phyloP scores from a whole-genome alignment of 2,797 vertebrate species.

The Pipistrellus kuhlii region DNA sequence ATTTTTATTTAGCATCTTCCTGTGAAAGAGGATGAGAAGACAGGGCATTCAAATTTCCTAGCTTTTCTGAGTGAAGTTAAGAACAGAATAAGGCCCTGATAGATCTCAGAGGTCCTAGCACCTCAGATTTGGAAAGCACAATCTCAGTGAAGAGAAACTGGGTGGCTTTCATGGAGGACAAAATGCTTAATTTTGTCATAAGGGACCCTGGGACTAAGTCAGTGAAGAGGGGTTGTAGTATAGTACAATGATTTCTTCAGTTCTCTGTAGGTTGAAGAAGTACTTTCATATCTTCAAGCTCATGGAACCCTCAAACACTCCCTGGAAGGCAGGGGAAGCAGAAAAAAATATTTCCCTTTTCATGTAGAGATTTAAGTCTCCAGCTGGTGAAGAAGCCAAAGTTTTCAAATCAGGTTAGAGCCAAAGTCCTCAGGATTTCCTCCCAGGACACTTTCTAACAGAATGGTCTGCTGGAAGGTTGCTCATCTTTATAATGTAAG shows the following conservation, averaged over 20 bases:
- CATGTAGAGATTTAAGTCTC: neutral
- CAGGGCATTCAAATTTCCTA: conserved; percentile 61
- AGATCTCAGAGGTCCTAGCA: conserved; percentile 36
- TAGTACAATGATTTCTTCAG: neutral
- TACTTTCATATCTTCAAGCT: neutral
- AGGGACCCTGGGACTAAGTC: neutral
- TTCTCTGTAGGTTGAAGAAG: neutral
- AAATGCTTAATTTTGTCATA: neutral
- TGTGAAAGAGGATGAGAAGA: conserved; percentile 80
- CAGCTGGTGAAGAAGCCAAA: neutral
- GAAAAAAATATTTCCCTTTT: neutral
- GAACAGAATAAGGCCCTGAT: conserved; percentile 40
- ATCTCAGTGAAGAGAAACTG: neutral
- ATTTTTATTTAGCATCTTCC: conserved; percentile 84
- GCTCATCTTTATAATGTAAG: neutral
- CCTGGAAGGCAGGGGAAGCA: neutral
- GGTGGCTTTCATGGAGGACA: neutral
- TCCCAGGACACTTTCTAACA: neutral
- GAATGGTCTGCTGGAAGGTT: neutral
- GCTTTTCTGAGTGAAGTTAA: conserved; percentile 56
- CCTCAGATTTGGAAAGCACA: conserved; percentile 28
- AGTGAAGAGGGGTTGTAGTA: too few relatives aligned
- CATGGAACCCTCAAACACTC: neutral
- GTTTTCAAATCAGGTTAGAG: neutral
- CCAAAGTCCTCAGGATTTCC: neutral